These are phyloP conservation scores for chimpanzee (Pan troglodytes) DNA, from an alignment of 2,113 vertebrate species.

Conservation along the genomic window NHGRI_mPanTro3-v2.1_pri NC_086015.1:139390001-139390500, in stretches of 20 bases:
- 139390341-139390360: slow-evolving; percentile 71
- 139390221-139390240: slow-evolving; percentile 50
- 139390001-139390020: not conserved
- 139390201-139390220: slow-evolving; percentile 45
- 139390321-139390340: slow-evolving; percentile 60
- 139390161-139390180: slow-evolving; percentile 69
- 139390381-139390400: slow-evolving; percentile 66
- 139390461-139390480: slow-evolving; percentile 68
- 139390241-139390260: not conserved
- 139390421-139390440: slow-evolving; percentile 71
- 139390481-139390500: slow-evolving; percentile 61
- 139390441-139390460: slow-evolving; percentile 40
- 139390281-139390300: slow-evolving; percentile 68
- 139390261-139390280: slow-evolving; percentile 59
- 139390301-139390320: slow-evolving; percentile 74
- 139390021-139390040: slow-evolving; percentile 32
- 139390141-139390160: slow-evolving; percentile 73
- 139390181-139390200: slow-evolving; percentile 59
- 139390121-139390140: slow-evolving; percentile 61
- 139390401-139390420: slow-evolving; percentile 66
- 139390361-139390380: slow-evolving; percentile 65
- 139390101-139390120: slow-evolving; percentile 52
- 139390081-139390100: slow-evolving; percentile 64
- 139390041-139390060: slow-evolving; percentile 73
- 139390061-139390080: slow-evolving; percentile 73